Evolutionary conservation across 2,888 invertebrate species (phyloP).

Genomic region (Saturnia pavonia): DNA sequence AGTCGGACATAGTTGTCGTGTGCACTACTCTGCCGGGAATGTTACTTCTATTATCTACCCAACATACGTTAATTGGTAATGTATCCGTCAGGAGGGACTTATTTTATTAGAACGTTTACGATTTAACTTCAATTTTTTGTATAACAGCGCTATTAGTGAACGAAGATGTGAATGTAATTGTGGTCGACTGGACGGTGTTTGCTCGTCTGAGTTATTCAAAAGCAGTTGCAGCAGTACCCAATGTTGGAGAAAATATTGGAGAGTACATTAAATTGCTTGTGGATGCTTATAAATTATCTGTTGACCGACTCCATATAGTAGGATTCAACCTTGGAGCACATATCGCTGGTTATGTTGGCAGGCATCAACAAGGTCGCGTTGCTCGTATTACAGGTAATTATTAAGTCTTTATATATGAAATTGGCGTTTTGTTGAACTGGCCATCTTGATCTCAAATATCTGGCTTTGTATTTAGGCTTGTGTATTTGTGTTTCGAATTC

Average conservation of each 20-base stretch:
- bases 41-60: too few species aligned
- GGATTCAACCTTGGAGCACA: constrained; percentile 65
- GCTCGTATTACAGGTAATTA: constrained; percentile 60
- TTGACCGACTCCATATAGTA: constrained; percentile 46
- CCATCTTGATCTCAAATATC: too few species aligned
- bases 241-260: constrained; percentile 41
- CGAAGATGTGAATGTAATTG: constrained; percentile 47
- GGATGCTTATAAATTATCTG: constrained; percentile 23
- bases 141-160: constrained; percentile 40
- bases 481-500: too few species aligned
- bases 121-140: constrained; percentile 5
- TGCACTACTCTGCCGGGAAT: too few species aligned
- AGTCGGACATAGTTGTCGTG: too few species aligned
- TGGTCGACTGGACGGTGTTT: constrained; percentile 55
- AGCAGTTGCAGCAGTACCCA: constrained; percentile 44
- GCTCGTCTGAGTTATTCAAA: constrained; percentile 43
- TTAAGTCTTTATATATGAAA: too few species aligned
- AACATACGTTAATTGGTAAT: too few species aligned
- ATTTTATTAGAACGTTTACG: not conserved
- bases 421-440: too few species aligned
- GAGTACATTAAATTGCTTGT: constrained; percentile 35
- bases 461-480: too few species aligned
- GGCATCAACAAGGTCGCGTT: constrained; percentile 30
- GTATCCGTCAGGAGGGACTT: too few species aligned
- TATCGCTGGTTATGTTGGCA: constrained; percentile 51